These are phyloP conservation scores for Amphiprion percula DNA, from an alignment of 2,113 vertebrate genomes.

Conservation along the genomic window DNA sequence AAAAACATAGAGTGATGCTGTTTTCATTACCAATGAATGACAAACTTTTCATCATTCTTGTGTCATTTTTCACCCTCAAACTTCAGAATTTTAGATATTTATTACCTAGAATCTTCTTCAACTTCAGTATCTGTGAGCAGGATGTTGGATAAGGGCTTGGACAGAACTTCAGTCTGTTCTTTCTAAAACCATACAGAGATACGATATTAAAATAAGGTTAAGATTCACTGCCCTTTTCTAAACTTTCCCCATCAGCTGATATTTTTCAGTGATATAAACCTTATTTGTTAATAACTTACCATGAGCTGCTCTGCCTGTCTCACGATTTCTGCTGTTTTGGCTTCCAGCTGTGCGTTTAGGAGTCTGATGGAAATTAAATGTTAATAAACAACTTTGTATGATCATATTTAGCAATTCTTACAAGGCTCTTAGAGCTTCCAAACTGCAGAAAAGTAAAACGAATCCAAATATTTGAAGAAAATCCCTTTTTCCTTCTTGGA, in stretches of 20 bases:
- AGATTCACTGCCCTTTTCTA: background rate
- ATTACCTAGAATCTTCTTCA: slow-evolving; percentile 83
- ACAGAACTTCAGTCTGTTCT: slow-evolving; percentile 85
- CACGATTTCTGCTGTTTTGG: slow-evolving; percentile 91
- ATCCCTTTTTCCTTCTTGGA: background rate
- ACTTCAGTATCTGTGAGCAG: slow-evolving; percentile 76
- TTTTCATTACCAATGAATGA: background rate
- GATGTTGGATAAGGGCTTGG: slow-evolving; percentile 81
- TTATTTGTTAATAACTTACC: slow-evolving; percentile 81
- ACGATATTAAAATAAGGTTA: background rate
- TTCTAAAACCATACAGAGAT: slow-evolving; percentile 77
- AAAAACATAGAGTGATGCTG: background rate
- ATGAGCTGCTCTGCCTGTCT: slow-evolving; percentile 91
- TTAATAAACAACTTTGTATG: background rate
- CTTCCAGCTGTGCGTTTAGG: slow-evolving; percentile 94
- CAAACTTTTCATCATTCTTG: background rate
- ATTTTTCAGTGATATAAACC: background rate
- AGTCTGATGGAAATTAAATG: slow-evolving; percentile 76
- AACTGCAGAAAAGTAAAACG: background rate
- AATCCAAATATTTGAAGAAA: background rate
- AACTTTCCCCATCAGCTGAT: background rate
- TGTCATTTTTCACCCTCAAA: background rate
- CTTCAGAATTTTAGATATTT: background rate
- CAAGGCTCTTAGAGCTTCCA: background rate
- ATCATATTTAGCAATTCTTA: background rate